A percentile compares a stretch with the other conserved stretches of the same genome.
phyloP scores from a whole-genome alignment of 2,888 invertebrate genomes.

The Panzeria rudis region DNA sequence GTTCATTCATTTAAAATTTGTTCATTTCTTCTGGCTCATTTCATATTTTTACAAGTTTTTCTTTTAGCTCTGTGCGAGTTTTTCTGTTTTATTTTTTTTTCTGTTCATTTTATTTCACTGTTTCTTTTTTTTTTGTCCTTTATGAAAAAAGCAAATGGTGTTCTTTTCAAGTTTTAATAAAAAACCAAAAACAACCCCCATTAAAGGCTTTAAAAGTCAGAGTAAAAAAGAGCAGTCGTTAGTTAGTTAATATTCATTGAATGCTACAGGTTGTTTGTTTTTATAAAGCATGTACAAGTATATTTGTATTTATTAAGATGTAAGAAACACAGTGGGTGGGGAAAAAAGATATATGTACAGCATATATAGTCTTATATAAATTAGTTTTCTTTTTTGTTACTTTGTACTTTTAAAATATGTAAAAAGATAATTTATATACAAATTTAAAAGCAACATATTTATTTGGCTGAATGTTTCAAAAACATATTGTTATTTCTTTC shows the following conservation, averaged over 20 bases:
- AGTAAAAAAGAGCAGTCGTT: constrained; percentile 6
- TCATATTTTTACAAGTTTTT: neutral
- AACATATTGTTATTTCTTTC: neutral
- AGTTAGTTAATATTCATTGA: constrained; percentile 44
- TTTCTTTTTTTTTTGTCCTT: neutral
- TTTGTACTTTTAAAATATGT: neutral
- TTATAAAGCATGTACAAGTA: constrained; percentile 6
- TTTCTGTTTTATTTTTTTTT: constrained; percentile 12
- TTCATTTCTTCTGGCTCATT: constrained; percentile 6
- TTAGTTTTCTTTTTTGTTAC: neutral
- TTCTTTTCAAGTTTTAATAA: constrained; percentile 5
- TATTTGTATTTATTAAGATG: constrained; percentile 17
- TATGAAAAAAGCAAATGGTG: constrained; percentile 15
- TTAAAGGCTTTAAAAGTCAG: neutral
- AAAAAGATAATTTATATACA: constrained; percentile 1
- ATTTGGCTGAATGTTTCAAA: neutral
- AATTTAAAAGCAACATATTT: neutral
- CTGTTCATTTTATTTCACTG: constrained; percentile 5
- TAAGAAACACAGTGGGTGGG: constrained; percentile 25
- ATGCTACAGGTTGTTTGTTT: constrained; percentile 62
- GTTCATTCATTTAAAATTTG: constrained; percentile 4
- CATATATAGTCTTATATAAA: neutral
- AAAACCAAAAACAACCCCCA: constrained; percentile 9
- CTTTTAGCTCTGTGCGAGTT: constrained; percentile 54
- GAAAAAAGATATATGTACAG: neutral